Evolutionary conservation across 1,140 invertebrate genomes (phyloP), one percentile per base, ranked within the genome.

Genomic region (Leptinotarsa undecemlineata): DNA sequence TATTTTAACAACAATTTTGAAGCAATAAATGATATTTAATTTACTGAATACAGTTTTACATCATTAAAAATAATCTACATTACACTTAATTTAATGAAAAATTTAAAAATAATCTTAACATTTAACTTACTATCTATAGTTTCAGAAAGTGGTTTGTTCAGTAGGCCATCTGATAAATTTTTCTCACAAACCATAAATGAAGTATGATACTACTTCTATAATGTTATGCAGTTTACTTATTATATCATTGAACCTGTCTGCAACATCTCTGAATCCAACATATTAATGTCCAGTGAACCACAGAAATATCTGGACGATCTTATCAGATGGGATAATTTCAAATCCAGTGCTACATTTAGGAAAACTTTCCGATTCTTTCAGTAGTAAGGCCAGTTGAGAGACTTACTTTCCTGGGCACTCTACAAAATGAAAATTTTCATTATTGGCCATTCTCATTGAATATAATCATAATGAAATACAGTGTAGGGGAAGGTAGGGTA

Each of bases 261-360:
- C 76, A 62, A 82, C 77, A 77, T 83, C 82, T 48, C 82, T 20
- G 76, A 79, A 84, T 62, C 62, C 64, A 71, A 79, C 77, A 62
- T 79, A 75, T 78, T 84, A 71, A 78, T 84, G 77, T 20, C 82
- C 80, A 42, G 73, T 76, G 78, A 80, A 84, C 82, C 81, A 84
- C 63, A 84, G 77, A 78, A 81, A 84, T 48, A 77, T 78, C 4
- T 48, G 68, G 2, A 78, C 64, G 42, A 77, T 72, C 62, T 78
- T 74, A 21, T 71, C 62, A 42, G 78, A 19, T 51, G 42, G 60
- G 60, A 82, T n/a, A 74, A 76, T 78, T 20, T 64, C 68, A 74
- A 68, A 48, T 15, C 23, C 19, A 23, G 19, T 23, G 23, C 19
- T 21, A 64, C 23, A 64, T 20, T 64, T 21, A 8, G 19, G 19